A percentile compares a stretch with the other conserved stretches of the same genome.
Conservation (phyloP, 2,888 invertebrate species). For the Clostera curtula region DNA sequence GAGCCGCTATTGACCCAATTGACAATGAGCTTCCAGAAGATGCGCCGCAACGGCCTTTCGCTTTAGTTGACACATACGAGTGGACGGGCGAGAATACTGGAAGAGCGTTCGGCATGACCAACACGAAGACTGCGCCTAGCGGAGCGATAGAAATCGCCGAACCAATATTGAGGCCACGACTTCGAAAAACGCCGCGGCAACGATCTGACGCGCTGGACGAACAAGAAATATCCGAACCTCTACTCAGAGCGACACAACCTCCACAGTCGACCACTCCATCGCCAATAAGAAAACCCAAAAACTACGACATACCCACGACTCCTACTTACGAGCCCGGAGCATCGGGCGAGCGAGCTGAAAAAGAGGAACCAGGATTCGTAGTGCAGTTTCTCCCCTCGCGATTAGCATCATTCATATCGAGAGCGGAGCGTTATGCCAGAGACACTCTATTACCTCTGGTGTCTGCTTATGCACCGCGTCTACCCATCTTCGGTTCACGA, state of each 20-base stretch:
- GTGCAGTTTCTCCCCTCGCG: conserved; percentile 88
- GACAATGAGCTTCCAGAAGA: conserved; percentile 65
- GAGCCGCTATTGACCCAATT: conserved; percentile 36
- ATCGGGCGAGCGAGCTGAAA: conserved; percentile 47
- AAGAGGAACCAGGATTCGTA: conserved; percentile 68
- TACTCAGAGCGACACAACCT: conserved; percentile 68
- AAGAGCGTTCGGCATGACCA: conserved; percentile 77
- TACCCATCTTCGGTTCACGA: conserved; percentile 74
- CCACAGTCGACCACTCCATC: conserved; percentile 42
- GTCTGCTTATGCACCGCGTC: conserved; percentile 85
- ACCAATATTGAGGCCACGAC: conserved; percentile 80
- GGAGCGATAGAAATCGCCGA: conserved; percentile 80
- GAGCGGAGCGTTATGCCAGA: conserved; percentile 87
- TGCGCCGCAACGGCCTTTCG: conserved; percentile 46
- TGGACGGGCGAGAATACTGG: conserved; percentile 74
- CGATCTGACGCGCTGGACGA: conserved; percentile 64
- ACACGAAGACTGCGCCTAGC: conserved; percentile 58
- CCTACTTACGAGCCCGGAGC: conserved; percentile 49
- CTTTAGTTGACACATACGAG: conserved; percentile 63
- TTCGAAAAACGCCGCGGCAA: conserved; percentile 71
- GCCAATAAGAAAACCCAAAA: conserved; percentile 53
- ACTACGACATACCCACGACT: conserved; percentile 59
- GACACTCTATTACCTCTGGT: conserved; percentile 85
- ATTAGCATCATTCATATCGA: conserved; percentile 84
- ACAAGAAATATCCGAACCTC: conserved; percentile 79